A percentile compares a stretch with the other conserved stretches of the same genome.
phyloP scores from a whole-genome alignment of 2,113 vertebrate species.

The Epinephelus cyanopodus region DNA sequence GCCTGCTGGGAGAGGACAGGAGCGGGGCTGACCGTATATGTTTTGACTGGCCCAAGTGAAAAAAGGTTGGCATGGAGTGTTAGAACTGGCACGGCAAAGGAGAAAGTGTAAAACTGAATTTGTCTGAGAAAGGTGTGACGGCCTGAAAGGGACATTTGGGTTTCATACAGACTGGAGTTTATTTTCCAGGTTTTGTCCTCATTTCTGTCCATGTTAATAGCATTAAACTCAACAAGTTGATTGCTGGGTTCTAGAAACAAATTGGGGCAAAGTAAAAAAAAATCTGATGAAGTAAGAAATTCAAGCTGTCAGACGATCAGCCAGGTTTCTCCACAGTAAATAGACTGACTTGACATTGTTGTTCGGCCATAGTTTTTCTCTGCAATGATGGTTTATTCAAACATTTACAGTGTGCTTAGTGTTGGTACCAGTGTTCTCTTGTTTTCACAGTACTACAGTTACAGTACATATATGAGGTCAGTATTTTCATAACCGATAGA shows the following conservation, averaged over 20 bases:
- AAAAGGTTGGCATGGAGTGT: conserved; percentile 34
- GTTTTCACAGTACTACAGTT: no score
- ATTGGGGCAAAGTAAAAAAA: not conserved
- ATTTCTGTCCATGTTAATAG: conserved; percentile 8
- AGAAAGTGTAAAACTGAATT: conserved; percentile 39
- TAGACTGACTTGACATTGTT: not conserved
- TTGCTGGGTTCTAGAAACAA: not conserved
- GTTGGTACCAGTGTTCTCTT: not conserved
- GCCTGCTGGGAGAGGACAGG: conserved; percentile 37
- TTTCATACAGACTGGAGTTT: not conserved
- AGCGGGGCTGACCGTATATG: conserved; percentile 22
- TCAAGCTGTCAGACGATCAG: not conserved
- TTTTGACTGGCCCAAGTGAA: conserved; percentile 43
- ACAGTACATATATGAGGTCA: no score
- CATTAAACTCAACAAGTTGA: not conserved
- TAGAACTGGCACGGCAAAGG: conserved; percentile 16
- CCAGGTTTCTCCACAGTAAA: not conserved
- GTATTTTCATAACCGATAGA: not conserved
- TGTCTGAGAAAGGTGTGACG: conserved; percentile 14
- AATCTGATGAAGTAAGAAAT: not conserved
- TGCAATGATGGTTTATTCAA: no score
- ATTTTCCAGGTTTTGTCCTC: not conserved
- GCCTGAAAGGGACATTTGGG: conserved; percentile 10
- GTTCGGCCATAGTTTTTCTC: not conserved
- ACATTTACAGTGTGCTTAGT: not conserved